These are phyloP conservation scores for Octodonta nipae DNA, from an alignment of 2,888 invertebrate species.

Conservation along the genomic window DNA sequence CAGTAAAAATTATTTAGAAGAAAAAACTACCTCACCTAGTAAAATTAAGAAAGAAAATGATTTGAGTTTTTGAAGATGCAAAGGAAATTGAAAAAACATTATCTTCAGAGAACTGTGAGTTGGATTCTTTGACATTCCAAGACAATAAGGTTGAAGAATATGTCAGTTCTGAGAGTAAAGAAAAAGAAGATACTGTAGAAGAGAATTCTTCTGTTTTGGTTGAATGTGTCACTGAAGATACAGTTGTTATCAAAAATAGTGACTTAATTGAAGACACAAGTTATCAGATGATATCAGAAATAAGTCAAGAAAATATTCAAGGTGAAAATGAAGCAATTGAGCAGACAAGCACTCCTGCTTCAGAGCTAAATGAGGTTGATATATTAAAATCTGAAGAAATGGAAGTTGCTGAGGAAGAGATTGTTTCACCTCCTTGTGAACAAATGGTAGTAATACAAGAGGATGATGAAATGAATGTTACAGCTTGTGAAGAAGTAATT, in stretches of 20 bases:
- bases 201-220: slow-evolving; percentile 16
- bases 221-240: slow-evolving; percentile 22
- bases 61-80: too few species aligned
- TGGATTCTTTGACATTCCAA: too few species aligned
- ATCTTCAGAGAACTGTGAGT: slow-evolving; percentile 5
- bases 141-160: slow-evolving; percentile 1
- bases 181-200: slow-evolving; percentile 13
- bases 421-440: background rate
- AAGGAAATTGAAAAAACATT: slow-evolving; percentile 8
- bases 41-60: too few species aligned
- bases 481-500: background rate
- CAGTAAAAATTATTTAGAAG: slow-evolving; percentile 1
- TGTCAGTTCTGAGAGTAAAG: slow-evolving; percentile 5
- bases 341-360: too few species aligned
- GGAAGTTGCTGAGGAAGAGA: background rate
- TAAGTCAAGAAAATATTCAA: too few species aligned
- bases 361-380: too few species aligned
- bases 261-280: too few species aligned
- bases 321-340: too few species aligned
- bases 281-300: slow-evolving; percentile 2
- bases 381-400: too few species aligned
- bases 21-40: background rate
- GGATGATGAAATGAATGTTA: background rate
- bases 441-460: background rate
- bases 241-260: too few species aligned